These are phyloP conservation scores for Raja brachyura DNA, from an alignment of 2,113 vertebrate species.

Conservation along the genomic window DNA sequence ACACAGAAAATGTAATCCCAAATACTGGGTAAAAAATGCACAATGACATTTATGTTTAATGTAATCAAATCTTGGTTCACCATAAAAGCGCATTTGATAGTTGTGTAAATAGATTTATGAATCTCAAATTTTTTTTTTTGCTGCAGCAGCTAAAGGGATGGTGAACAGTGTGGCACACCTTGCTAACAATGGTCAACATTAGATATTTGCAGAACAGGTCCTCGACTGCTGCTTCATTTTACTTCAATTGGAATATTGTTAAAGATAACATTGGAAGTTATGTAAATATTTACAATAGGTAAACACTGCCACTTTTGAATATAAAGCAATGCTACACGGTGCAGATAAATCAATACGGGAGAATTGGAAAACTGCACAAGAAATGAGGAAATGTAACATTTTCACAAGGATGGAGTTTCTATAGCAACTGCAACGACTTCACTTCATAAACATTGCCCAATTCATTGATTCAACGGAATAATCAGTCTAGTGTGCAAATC, in stretches of 20 bases:
- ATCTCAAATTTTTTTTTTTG: background rate
- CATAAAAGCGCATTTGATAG: background rate
- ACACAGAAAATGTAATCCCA: background rate
- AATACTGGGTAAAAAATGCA: background rate
- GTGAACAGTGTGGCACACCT: background rate
- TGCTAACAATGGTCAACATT: background rate
- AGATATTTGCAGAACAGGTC: background rate
- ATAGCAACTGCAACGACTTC: conserved; percentile 19
- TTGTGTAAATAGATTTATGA: background rate
- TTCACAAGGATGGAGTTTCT: background rate
- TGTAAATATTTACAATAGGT: conserved; percentile 19
- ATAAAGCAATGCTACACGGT: background rate
- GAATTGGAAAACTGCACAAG: background rate
- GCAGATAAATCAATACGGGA: conserved; percentile 16
- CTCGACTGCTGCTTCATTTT: background rate
- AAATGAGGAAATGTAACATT: conserved; percentile 4
- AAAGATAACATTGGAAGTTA: conserved; percentile 26
- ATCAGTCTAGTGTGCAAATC: background rate
- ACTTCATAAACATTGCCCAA: background rate
- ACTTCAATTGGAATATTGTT: background rate
- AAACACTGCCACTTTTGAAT: conserved; percentile 9
- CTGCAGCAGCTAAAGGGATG: background rate
- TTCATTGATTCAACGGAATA: conserved; percentile 13
- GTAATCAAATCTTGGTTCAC: background rate
- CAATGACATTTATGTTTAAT: background rate